These are phyloP conservation scores for Excalfactoria chinensis DNA, from an alignment of 2,113 vertebrate species.

Conservation along the genomic window DNA sequence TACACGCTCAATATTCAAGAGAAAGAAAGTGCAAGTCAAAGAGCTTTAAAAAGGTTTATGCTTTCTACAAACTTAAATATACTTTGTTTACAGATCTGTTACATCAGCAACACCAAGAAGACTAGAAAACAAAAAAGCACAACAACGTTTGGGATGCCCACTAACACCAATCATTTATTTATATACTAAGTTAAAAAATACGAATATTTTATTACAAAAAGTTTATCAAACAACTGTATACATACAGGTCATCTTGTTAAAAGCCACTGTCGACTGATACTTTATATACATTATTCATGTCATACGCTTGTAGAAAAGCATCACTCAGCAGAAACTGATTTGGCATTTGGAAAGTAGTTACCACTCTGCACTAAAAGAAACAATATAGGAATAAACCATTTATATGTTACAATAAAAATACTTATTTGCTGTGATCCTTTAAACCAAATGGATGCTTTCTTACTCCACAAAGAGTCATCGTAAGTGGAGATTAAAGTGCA, in stretches of 20 bases:
- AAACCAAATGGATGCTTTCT: constrained; percentile 67
- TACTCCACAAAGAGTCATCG: constrained; percentile 37
- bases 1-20: background rate
- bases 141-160: constrained; percentile 21
- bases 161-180: constrained; percentile 80
- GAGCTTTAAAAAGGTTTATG: background rate
- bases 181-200: constrained; percentile 84
- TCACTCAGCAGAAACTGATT: constrained; percentile 67
- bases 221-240: constrained; percentile 83
- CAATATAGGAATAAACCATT: constrained; percentile 64
- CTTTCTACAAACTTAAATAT: background rate
- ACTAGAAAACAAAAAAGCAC: background rate
- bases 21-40: background rate
- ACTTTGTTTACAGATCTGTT: background rate
- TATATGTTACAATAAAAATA: constrained; percentile 69
- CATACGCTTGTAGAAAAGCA: constrained; percentile 70
- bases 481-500: constrained; percentile 82
- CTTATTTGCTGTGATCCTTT: constrained; percentile 64
- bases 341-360: constrained; percentile 77
- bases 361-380: constrained; percentile 59
- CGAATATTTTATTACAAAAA: constrained; percentile 83
- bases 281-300: constrained; percentile 76
- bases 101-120: background rate
- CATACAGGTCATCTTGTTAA: constrained; percentile 75
- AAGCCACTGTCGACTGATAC: constrained; percentile 68